These are phyloP conservation scores for Lobophora halterata DNA, from an alignment of 2,888 invertebrate genomes.

Conservation along the genomic window DNA sequence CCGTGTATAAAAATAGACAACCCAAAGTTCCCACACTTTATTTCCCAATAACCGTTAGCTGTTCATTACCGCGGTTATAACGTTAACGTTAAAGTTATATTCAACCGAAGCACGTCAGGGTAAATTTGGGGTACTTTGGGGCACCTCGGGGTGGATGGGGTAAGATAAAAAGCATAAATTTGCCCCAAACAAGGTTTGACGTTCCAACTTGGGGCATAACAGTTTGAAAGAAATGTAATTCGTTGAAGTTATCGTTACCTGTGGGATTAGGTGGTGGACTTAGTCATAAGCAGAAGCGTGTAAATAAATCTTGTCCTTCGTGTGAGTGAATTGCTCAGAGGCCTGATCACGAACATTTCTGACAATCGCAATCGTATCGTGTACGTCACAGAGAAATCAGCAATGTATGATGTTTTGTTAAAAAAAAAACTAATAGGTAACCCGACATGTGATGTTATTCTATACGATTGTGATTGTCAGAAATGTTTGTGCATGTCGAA, in stretches of 20 bases:
- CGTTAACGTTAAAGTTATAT: slow-evolving; percentile 17
- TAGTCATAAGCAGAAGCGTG: slow-evolving; percentile 8
- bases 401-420: too few species aligned
- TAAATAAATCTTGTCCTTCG: too few species aligned
- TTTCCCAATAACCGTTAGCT: slow-evolving; percentile 21
- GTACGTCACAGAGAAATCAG: too few species aligned
- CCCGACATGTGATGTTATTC: too few species aligned
- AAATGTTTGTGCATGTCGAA: too few species aligned
- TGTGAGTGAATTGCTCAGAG: too few species aligned
- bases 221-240: slow-evolving; percentile 45
- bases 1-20: slow-evolving; percentile 13
- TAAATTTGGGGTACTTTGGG: slow-evolving; percentile 19
- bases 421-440: too few species aligned
- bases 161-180: slow-evolving; percentile 57
- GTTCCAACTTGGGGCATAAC: slow-evolving; percentile 52
- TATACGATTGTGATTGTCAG: too few species aligned
- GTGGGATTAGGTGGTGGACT: slow-evolving; percentile 20
- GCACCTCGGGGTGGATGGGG: slow-evolving; percentile 34
- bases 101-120: slow-evolving; percentile 23
- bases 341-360: too few species aligned
- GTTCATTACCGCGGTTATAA: slow-evolving; percentile 22
- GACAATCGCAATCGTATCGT: too few species aligned
- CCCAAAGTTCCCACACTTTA: slow-evolving; percentile 11
- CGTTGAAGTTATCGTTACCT: slow-evolving; percentile 44
- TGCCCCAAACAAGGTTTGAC: slow-evolving; percentile 49